Evolutionary conservation across 2,888 invertebrate species (phyloP), one percentile per base, ranked within the genome.

Genomic region (Amorpha juglandis): DNA sequence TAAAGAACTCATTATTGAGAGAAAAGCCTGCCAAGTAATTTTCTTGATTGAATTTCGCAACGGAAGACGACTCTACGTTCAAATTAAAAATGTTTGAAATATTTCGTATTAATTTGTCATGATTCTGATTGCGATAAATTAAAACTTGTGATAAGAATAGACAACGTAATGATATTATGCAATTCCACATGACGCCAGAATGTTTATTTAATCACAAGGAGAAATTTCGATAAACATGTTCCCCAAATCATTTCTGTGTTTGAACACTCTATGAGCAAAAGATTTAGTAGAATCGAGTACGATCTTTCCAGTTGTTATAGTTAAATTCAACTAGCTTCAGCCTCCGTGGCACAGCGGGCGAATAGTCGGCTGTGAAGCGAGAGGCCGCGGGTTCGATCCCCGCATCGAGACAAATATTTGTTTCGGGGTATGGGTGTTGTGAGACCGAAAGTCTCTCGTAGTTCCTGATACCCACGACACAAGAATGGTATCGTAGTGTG

Each of bases 21-120:
- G 58, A 58, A 58, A 58, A 42, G 19, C 38, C 42, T 19, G 58
- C 42, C 42, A 42, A 58, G 58, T 58, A 16, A 58, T 42, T 58
- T 58, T 58, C 42, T 21, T 58, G 58, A 58, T 58, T 58, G 58
- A 42, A 58, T 42, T 58, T 58, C 38, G 58, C 58, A 58, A 58
- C 19, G 21, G 21, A 42, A 58, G 42, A 11, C 38, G 38, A 58
- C 12, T 11, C 38, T 58, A 38, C 58, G 12, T 1, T 38, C 35
- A 16, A 35, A 55, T 55, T 55, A 55, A 55, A 55, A 55, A 38
- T 16, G 35, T 38, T n/a, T 53, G 7, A 35, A 53, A 53, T 53
- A 53, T 27, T 27, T 27, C 38, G n/a, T 55, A 38, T 58, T 42
- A 58, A 58, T 58, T 58, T 38, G 42, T 12, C 11, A 19, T 42